Evolutionary conservation across 2,113 vertebrate species (phyloP).

Genomic region (Ramphastos sulfuratus): DNA sequence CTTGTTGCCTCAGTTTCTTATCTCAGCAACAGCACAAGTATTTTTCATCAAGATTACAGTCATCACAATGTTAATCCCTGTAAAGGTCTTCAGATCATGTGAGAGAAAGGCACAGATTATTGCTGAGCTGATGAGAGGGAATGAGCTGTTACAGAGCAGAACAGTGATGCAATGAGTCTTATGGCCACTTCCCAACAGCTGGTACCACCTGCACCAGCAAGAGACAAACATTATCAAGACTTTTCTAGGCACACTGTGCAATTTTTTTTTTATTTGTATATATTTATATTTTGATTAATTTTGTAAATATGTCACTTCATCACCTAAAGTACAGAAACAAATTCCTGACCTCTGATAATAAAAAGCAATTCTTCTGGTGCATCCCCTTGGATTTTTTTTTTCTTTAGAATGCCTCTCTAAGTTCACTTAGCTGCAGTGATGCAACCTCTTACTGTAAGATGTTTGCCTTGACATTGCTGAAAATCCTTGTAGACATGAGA

Average conservation of each 20-base stretch:
- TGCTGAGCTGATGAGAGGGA: neutral
- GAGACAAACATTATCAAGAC: neutral
- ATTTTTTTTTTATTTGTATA: neutral
- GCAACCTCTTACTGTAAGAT: neutral
- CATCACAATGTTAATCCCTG: neutral
- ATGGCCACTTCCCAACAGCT: neutral
- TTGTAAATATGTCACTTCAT: neutral
- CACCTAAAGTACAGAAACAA: neutral
- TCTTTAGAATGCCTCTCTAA: neutral
- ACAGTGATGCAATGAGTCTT: neutral
- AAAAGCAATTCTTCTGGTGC: neutral
- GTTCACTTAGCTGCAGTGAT: neutral
- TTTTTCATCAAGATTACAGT: neutral
- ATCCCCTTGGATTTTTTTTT: neutral
- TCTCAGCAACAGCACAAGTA: neutral
- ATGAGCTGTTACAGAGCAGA: neutral
- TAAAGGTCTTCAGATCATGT: neutral
- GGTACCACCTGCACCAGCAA: neutral
- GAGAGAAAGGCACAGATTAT: neutral
- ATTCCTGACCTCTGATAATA: neutral
- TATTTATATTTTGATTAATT: neutral
- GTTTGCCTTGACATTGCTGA: neutral
- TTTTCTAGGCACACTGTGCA: neutral
- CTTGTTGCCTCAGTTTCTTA: constrained; percentile 35
- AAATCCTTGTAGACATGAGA: neutral